Evolutionary conservation across 2,113 vertebrate genomes (phyloP), one percentile per base, ranked within the genome.

Genomic region (Scopus umbretta): DNA sequence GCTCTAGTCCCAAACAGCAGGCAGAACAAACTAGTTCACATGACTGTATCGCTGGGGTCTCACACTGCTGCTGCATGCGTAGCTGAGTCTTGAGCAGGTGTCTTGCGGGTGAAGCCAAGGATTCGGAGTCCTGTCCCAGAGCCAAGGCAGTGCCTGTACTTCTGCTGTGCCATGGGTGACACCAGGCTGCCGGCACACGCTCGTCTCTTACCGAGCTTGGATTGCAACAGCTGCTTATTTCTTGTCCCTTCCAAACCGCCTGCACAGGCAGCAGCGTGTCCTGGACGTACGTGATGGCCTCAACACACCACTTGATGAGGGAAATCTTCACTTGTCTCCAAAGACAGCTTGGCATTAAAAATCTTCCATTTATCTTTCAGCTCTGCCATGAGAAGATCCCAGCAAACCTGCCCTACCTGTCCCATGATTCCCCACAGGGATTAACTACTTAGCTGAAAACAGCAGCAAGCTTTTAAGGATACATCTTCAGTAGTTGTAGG

Each of bases 281-380:
- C 55, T 30, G 22, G 17, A 14, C 6, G 6, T 5, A 29, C 0
- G 3, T 0, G 1, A 19, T 5, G n/a, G 42, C 50, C 42, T 32
- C 43, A 4, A 8, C 1, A 5, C 19, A 17, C 6, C 14, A 4
- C 38, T 36, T 6, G 0, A 16, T 12, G 34, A 62, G 34, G 20
- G 80, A 73, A 36, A 36, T 25, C 38, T 38, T 59, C 32, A 43
- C 19, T 36, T 23, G 25, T 43, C 59, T 86, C 47, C 36, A 47
- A 56, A 63, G 58, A n/a, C 40, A 49, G 25, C 36, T 38, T 4
- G 10, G 40, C 34, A 50, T 11, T 40, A n/a, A 38, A 80, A 70
- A 17, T 16, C 26, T 38, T 75, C 50, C 1, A 0, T 63, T 52
- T 29, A 29, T 29, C 52, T 72, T 86, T 38, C 62, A 55, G 30